Base-by-base conservation (phyloP, 2,888 invertebrate genomes). In the Aquatica leii region DNA sequence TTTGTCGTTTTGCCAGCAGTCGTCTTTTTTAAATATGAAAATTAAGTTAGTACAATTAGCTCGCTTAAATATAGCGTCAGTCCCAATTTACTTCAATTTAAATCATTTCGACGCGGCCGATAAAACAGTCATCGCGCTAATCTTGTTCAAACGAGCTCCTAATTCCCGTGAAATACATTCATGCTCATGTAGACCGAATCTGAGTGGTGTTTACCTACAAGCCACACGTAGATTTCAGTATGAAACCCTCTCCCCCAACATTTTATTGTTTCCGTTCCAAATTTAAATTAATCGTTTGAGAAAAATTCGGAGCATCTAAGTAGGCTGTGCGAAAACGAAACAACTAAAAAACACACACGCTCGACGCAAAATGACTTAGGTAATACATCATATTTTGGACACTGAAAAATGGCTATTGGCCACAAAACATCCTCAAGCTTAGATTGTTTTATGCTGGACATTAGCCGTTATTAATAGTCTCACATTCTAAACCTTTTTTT, bases 311-410 rank as follows among this genome's bases (percentile, higher is more conserved):
- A 24, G 24, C 2, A 2, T 37, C 37, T 11, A 11, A 12, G 14
- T 12, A 12, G 37, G 14, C 37, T 12, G 37, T 12, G 14, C 37
- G 37, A 37, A 37, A 12, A 12, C 11, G 11, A 12, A 37, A 37
- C 14, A 12, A n/a, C n/a, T n/a, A n/a, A 37, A 12, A 12, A 37
- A 37, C 37, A 37, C 37, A n/a, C n/a, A n/a, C n/a, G n/a, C n/a
- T 60, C 40, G 59, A 40, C 63, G 67, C 71, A 71, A 72, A 72
- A 71, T 12, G 17, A 62, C 50, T 37, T 53, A 62, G 66, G 69
- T 72, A 74, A 75, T 77, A 74, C 74, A 77, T 77, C 77, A 77
- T 76, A 62, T 69, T 71, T 67, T 69, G 73, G 76, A 76, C 75
- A 76, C 73, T 76, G 76, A 74, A 75, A 76, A 77, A 76, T 75